Evolutionary conservation across 2,888 invertebrate species (phyloP).

Genomic region (Neocrepidodera transversa): DNA sequence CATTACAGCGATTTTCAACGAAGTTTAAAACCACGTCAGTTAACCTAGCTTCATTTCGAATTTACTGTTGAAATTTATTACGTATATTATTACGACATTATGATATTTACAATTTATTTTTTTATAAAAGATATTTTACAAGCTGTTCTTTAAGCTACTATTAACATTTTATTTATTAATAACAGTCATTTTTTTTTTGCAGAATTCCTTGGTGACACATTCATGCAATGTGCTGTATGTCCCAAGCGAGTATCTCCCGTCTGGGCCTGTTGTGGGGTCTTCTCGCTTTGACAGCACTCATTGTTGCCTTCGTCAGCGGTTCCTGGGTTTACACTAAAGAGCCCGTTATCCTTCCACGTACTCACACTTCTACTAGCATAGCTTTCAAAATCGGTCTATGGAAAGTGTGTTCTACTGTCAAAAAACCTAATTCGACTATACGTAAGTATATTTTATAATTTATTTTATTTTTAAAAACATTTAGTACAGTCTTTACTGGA

Average conservation of each 20-base stretch:
- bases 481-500: no score
- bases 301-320: conserved; percentile 62
- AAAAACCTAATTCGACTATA: conserved; percentile 59
- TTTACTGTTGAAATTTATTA: no score
- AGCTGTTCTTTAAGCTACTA: no score
- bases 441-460: conserved; percentile 59
- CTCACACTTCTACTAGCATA: conserved; percentile 59
- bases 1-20: no score
- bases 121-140: no score
- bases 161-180: no score
- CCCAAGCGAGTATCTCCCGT: conserved; percentile 58
- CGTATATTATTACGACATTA: no score
- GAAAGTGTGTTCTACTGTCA: conserved; percentile 62
- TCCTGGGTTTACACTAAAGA: conserved; percentile 63
- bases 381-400: conserved; percentile 63
- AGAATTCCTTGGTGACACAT: conserved; percentile 24
- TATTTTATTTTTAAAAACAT: no score
- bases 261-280: conserved; percentile 61
- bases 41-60: no score
- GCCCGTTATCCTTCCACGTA: conserved; percentile 59
- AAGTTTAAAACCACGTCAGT: no score
- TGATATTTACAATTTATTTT: no score
- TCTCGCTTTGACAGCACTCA: conserved; percentile 58
- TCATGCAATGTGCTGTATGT: conserved; percentile 56
- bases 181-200: neutral